Conservation (phyloP, 2,797 vertebrate species). For the Lerista edwardsae region DNA sequence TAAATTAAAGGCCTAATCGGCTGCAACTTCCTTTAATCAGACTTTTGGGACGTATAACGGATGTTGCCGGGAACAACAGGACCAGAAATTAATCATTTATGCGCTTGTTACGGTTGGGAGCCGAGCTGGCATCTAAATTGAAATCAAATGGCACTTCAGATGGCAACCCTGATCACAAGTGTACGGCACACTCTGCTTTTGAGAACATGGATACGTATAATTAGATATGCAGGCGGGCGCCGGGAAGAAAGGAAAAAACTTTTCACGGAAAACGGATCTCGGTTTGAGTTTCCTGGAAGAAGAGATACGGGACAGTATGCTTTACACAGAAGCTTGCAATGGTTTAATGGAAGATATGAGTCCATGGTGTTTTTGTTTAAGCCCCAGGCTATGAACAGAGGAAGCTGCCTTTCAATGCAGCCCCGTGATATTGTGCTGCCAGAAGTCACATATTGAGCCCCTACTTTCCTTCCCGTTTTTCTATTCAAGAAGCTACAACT, state of each 20-base stretch:
- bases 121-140: neutral
- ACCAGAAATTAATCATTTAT: constrained; percentile 1
- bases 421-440: too few species aligned
- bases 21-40: neutral
- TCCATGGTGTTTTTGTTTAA: neutral
- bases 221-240: neutral
- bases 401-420: neutral
- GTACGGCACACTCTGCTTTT: neutral
- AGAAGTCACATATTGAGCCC: too few species aligned
- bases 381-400: neutral
- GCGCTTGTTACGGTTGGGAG: neutral
- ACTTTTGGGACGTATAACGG: neutral
- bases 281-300: neutral
- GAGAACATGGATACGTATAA: neutral
- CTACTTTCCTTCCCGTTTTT: too few species aligned
- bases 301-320: neutral
- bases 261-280: neutral
- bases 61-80: neutral
- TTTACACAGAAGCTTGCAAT: too few species aligned
- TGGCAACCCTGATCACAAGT: neutral
- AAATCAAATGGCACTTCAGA: neutral
- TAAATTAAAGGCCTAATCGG: neutral
- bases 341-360: too few species aligned
- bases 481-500: too few species aligned
- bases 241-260: neutral